Evolutionary conservation across 2,113 vertebrate genomes (phyloP), one percentile per base, ranked within the genome.

Genomic region (Lasiurus borealis): DNA sequence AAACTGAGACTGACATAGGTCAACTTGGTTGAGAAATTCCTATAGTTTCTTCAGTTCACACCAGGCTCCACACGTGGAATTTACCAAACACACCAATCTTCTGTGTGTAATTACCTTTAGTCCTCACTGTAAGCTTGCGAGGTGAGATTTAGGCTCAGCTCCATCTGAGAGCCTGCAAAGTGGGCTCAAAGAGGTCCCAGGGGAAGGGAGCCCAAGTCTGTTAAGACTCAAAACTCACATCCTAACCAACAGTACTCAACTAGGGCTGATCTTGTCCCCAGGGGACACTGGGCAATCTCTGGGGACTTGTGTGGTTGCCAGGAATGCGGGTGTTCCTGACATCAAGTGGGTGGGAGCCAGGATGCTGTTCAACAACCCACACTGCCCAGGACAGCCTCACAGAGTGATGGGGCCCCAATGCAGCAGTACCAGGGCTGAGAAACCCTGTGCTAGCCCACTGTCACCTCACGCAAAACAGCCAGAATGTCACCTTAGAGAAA

Each of bases 21-120:
- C 11, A 1, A 19, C 21, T 13, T 0, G 2, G 18, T 1, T 0
- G 2, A 40, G 75, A 46, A 48, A 16, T 10, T 75, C 21, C 59
- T 8, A 0, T 0, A 4, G 18, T 14, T 19, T 36, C 52, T 66
- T 48, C 66, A 6, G 4, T 19, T 80, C 4, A 0, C 0, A 16
- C 40, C 19, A 36, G 44, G 52, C 54, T 27, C n/a, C 68, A 18
- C 8, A 23, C 0, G 0, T 1, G 9, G 54, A 31, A 29, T 1
- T 27, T 23, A 59, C 1, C 44, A 2, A 66, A 16, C 0, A 2
- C 78, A 18, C 1, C 0, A n/a, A 29, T 8, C 21, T 5, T 0
- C 1, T 1, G 0, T 8, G 50, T 6, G 1, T 19, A 21, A 34
- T n/a, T 15, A 18, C 25, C 1, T 21, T 34, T 8, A 10, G 16